Percentiles rank a stretch among this genome's conserved stretches.
phyloP scores from a whole-genome alignment of 2,113 vertebrate species.

The Poeciliopsis turrubarensis region DNA sequence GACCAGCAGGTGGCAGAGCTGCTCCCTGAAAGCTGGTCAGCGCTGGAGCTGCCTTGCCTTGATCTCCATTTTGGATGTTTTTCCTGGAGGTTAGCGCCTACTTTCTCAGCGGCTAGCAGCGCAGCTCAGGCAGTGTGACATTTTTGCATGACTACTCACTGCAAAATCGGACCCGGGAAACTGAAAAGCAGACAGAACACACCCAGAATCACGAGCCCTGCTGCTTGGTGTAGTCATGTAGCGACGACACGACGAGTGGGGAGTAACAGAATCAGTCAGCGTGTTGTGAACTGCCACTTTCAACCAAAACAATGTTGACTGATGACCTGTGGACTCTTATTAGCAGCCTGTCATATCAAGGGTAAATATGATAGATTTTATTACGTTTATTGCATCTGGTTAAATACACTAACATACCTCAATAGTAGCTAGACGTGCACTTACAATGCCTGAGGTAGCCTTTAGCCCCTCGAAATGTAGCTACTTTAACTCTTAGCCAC shows the following conservation, averaged over 20 bases:
- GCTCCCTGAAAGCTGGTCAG: constrained; percentile 53
- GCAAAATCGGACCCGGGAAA: constrained; percentile 2
- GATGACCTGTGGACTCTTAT: constrained; percentile 67
- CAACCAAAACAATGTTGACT: constrained; percentile 80
- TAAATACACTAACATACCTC: too few species aligned
- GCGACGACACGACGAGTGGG: constrained; percentile 12
- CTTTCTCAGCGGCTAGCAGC: constrained; percentile 67
- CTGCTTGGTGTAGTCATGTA: constrained; percentile 20
- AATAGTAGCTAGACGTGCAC: not conserved
- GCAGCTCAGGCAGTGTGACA: constrained; percentile 27
- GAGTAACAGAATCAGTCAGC: constrained; percentile 49
- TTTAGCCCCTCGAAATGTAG: constrained; percentile 19
- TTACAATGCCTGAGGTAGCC: constrained; percentile 11
- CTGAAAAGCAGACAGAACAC: not conserved
- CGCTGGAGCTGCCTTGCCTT: constrained; percentile 41
- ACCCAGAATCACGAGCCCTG: not conserved
- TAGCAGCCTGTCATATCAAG: constrained; percentile 56
- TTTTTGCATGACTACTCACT: constrained; percentile 21
- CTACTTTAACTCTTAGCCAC: constrained; percentile 35
- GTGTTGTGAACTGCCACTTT: constrained; percentile 65
- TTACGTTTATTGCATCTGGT: not conserved
- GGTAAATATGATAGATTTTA: constrained; percentile 62
- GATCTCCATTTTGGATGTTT: constrained; percentile 87
- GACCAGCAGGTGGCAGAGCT: constrained; percentile 63
- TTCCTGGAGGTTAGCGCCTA: constrained; percentile 79